Base-by-base conservation (phyloP, 2,113 vertebrate species). In the Ammodytes dubius region DNA sequence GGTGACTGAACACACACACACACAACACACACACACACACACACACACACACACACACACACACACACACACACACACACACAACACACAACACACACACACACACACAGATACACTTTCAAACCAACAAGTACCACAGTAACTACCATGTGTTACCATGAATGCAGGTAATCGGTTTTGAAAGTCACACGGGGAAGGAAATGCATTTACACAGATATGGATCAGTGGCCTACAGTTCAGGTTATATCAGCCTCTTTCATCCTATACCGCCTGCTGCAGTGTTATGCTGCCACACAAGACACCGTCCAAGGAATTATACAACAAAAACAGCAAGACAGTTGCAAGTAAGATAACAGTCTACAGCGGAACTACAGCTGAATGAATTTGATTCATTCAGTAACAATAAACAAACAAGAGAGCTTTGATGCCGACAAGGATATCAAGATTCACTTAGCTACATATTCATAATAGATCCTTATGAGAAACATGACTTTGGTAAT, bases 1-100 rank as follows among this genome's bases (percentile, higher is more conserved):
- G 92, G 95, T 96, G 80, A 94, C 77, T 79, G 46, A 71, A 60
- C 37, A 69, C 66, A 76, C 56, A 37, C 64, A 17, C 52, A 40
- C 70, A 69, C 15, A 81, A 70, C 43, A 75, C 50, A 52, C 67
- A 53, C 64, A 63, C 40, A 61, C 66, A 74, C 68, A 42, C 64
- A 35, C 56, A 46, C 70, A 73, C 42, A 83, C 42, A 74, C 49
- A 61, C 53, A 73, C 19, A 61, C 70, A 77, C 59, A 81, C 19
- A 70, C 35, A 12, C 59, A 77, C 17, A 71, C 54, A 73, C 46
- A 71, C 42, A 66, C 42, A 71, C 52, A 53, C 63, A 64, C 54
- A 43, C 42, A 64, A 64, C 47, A 70, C 14, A 79, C 49, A 19
- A 58, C 15, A 70, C n/a, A n/a, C n/a, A n/a, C n/a, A n/a, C n/a